Evolutionary conservation across 2,113 vertebrate species (phyloP).

Genomic region (Forbesichthys agassizii): DNA sequence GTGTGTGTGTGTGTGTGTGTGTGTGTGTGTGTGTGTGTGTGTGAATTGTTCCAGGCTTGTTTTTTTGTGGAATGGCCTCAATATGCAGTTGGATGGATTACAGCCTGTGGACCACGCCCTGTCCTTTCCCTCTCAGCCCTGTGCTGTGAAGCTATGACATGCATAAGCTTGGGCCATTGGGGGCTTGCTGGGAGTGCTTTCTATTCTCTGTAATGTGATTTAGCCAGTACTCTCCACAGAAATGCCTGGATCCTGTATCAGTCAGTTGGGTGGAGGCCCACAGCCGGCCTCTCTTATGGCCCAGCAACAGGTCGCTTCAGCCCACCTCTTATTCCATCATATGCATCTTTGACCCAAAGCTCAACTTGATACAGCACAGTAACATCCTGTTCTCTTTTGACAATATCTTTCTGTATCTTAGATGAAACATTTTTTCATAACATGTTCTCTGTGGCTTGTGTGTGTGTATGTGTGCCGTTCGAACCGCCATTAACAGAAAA

Average conservation of each 20-base stretch:
- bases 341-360: no score
- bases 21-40: not conserved
- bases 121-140: constrained; percentile 28
- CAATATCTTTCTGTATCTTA: no score
- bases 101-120: constrained; percentile 49
- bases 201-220: constrained; percentile 54
- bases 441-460: no score
- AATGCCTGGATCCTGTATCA: constrained; percentile 34
- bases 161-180: constrained; percentile 42
- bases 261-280: constrained; percentile 43
- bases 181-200: constrained; percentile 37
- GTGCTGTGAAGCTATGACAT: constrained; percentile 62
- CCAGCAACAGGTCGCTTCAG: constrained; percentile 8
- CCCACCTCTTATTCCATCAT: constrained; percentile 11
- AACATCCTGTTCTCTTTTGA: no score
- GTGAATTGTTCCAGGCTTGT: not conserved
- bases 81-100: constrained; percentile 39
- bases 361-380: no score
- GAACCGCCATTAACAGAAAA: no score
- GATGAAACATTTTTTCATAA: no score
- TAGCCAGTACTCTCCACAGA: constrained; percentile 39
- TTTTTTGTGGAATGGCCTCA: constrained; percentile 24
- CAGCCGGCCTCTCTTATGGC: constrained; percentile 49
- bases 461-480: no score
- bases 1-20: not conserved